Evolutionary conservation across 2,888 invertebrate species (phyloP), one percentile per base, ranked within the genome.

Genomic region (Drosophila peninsularis): DNA sequence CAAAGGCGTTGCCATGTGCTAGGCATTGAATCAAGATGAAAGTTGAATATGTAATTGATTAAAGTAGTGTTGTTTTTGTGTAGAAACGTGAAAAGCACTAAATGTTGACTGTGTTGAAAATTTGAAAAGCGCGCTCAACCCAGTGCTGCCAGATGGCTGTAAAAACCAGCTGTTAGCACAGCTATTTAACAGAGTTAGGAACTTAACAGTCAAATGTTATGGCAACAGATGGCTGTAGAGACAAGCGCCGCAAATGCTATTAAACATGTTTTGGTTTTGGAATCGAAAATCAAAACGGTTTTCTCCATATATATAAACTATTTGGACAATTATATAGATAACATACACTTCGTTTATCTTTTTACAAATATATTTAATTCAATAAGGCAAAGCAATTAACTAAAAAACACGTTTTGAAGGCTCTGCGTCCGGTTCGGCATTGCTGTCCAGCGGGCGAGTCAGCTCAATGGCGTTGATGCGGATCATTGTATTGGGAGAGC

Each of bases 381-480:
- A 78, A 53, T 50, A 57, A 54, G 24, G 13, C 41, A 37, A 57
- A 14, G 39, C 27, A 17, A 7, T 55, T 52, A 67, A 73, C 65
- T 87, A 83, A 58, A 89, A 89, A 57, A 87, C 50, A 21, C 89
- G 82, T 10, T 49, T 78, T 5, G 72, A 60, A 3, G 70, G 49
- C 30, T 69, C 47, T 14, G 27, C 19, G 2, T 82, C 21, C 11
- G 27, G 52, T 30, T 66, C 56, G 34, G 44, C 14, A 17, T 45
- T 42, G 56, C 19, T 58, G 60, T 89, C 83, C 13, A 91, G 73
- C 41, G 83, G 82, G 75, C 94, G 93, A 82, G 94, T 93, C 42
- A 96, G 93, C 80, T 94, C 94, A 68, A 97, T 95, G 1, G 94
- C 94, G 90, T 96, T 97, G 60, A 97, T 97, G 88, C 97, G 94